Evolutionary conservation across 2,797 vertebrate genomes (phyloP), one percentile per base, ranked within the genome.

Genomic region (Sebastes paucispinis): DNA sequence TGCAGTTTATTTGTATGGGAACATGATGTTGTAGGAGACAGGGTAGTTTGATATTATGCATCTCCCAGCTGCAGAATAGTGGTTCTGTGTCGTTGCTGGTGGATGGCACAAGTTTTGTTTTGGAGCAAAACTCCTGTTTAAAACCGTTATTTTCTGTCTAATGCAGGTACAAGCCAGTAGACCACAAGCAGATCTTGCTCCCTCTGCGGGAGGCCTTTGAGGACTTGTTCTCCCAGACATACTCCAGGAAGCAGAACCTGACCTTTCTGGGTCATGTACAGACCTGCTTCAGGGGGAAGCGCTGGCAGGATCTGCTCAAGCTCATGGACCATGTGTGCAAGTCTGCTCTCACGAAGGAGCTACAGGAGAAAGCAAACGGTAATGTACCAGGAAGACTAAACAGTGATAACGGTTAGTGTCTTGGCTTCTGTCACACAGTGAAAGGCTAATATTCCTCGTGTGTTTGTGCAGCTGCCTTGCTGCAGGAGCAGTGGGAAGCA

Each of bases 251-350:
- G 89, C 98, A 99, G 92, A 99, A 99, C 85, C 95, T 97, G 62
- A 98, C 97, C 0, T 99, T 99, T 84, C 91, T 99, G 89, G 98
- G 98, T 13, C 98, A 99, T 11, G 96, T 99, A 86, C 97, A 99
- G 94, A 98, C 97, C 64, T 99, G 98, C 94, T 99, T 98, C 75
- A 95, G 96, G 75, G 97, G 97, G 64, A 99, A 98, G 62, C 97
- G 97, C 69, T 99, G 98, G 98, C 96, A 96, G 36, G 97, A 99
- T 85, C 96, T 99, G 50, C 96, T 99, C 4, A 98, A 95, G 89
- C 94, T 99, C 81, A 99, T 99, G 98, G 97, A 98, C 13, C 98
- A 99, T 29, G 97, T 99, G 60, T 95, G 97, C 87, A 98, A 97
- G 90, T 98, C 98, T 1, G 97, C 97, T 11, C 39, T 97, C 64